Evolutionary conservation across 2,113 vertebrate species (phyloP).

Genomic region (Lycocorax pyrrhopterus): DNA sequence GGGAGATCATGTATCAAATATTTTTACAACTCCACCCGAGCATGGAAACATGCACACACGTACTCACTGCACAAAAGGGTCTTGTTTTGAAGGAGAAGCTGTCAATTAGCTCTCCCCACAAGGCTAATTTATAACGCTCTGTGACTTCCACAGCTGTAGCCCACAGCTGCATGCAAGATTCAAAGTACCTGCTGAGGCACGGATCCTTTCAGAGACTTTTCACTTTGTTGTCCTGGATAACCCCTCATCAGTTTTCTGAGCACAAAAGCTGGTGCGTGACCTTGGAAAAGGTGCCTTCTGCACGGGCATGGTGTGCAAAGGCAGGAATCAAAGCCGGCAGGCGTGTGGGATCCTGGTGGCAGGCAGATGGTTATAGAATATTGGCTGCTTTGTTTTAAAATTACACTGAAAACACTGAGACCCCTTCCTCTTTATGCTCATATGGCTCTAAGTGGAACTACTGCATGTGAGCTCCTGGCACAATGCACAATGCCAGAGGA

Average conservation of each 20-base stretch:
- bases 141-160: background rate
- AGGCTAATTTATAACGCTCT: background rate
- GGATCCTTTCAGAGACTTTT: background rate
- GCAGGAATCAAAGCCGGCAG: background rate
- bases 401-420: background rate
- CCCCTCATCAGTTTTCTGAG: background rate
- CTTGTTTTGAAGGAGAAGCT: background rate
- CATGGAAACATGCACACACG: background rate
- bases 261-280: background rate
- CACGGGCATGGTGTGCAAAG: fast-evolving
- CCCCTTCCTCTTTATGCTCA: background rate
- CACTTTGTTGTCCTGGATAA: background rate
- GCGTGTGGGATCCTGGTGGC: background rate
- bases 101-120: background rate
- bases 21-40: background rate
- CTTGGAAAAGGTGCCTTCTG: background rate
- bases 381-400: background rate
- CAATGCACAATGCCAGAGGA: background rate
- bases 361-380: background rate
- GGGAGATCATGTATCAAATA: background rate
- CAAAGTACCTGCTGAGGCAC: background rate
- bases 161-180: background rate
- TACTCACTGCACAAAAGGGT: background rate
- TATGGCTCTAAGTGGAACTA: background rate
- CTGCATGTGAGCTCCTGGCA: background rate